Base-by-base conservation (phyloP, 2,113 vertebrate genomes). In the Pandion haliaetus region DNA sequence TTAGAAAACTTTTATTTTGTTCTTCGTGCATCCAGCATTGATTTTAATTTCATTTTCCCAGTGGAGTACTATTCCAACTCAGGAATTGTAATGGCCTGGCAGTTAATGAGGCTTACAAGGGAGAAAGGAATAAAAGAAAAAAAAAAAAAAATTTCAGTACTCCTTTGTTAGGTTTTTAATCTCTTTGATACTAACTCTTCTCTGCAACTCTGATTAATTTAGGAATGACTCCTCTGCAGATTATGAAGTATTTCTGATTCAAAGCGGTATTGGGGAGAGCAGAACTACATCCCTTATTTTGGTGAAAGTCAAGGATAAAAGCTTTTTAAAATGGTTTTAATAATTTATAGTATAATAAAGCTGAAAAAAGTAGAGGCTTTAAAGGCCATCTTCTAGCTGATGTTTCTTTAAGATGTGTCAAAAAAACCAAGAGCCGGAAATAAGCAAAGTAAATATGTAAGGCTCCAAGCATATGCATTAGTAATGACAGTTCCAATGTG, bases 11-110 rank as follows among this genome's bases (percentile, higher is more conserved):
- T 12, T 17, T 52, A 28, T 52, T 55, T n/a, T 38, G 2, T 61
- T 80, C 61, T 54, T 40, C 2, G 0, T 42, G 32, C 44, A 69
- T 58, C n/a, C 69, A 55, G 28, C 28, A 24, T 49, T 38, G 5
- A 42, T 25, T 91, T 93, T 92, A 92, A 90, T 86, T 91, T 95
- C 40, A 38, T 88, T 95, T 90, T 92, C 84, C 88, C 49, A 44
- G 28, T 77, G 77, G 71, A 82, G 69, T 83, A 63, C 70, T 42
- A 34, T 77, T 86, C 73, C 42, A 76, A 2, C 38, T 78, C 76
- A 44, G 65, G 65, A 66, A 44, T 36, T 79, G 47, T 54, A 62
- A 54, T 62, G 70, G 74, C 32, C 49, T 74, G 69, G 58, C 31
- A 72, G 62, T 93, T 90, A 95, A 82, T 74, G 91, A 90, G 62